Base-by-base conservation (phyloP, 2,888 invertebrate species). In the Pandemis cinnamomeana region DNA sequence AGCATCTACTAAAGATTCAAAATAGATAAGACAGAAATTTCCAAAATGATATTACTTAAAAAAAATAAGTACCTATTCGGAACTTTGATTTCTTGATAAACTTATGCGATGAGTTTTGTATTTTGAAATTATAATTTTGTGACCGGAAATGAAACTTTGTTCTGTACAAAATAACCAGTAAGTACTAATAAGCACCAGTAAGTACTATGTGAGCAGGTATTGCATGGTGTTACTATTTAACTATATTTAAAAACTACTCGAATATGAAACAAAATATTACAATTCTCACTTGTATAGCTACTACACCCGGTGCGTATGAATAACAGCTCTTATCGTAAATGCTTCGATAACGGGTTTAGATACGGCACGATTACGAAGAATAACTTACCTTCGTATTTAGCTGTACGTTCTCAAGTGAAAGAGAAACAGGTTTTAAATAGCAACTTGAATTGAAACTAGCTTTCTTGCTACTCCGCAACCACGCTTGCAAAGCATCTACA, bases 281-380 rank as follows among this genome's bases (percentile, higher is more conserved):
- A 46, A 63, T 1, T 27, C 11, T 46, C n/a, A 51, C 36, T 62
- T 72, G 55, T 63, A 36, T 46, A 36, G 10, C 41, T 68, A 55
- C 55, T 72, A 41, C 72, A 13, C 42, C 58, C 15, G 44, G 68
- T 46, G 64, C 36, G 64, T 60, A 60, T 64, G 58, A 69, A 73
- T 67, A 71, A 62, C 66, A 63, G 20, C 63, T 71, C 77, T 81
- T 82, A 82, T 81, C 82, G 69, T 36, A 61, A 70, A 73, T 69
- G 69, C 69, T 74, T 77, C 77, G 80, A 82, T 82, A 80, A 79
- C 71, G 67, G 72, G 66, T 76, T 82, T 80, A 79, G 82, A 80
- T 81, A 82, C 74, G 81, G 75, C 72, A 55, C 68, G 80, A 80
- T 81, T 80, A 80, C 76, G 75, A 71, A 61, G 73, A 58, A 63